These are phyloP conservation scores for Temnothorax ravouxi DNA, from an alignment of 2,888 invertebrate genomes.

Conservation along the genomic window DNA sequence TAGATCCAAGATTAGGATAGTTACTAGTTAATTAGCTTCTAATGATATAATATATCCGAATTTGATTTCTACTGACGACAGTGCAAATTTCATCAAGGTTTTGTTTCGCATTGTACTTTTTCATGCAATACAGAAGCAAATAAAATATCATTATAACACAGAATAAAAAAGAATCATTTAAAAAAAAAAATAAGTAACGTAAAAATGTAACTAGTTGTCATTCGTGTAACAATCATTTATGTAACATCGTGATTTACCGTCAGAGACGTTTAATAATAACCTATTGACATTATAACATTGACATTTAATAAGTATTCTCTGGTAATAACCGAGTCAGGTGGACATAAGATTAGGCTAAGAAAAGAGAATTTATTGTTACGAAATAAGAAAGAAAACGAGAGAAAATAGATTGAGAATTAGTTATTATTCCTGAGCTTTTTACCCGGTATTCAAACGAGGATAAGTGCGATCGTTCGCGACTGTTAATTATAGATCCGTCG, in stretches of 20 bases:
- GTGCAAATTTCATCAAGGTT: not conserved
- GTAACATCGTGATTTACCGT: not conserved
- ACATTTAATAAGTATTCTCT: not conserved
- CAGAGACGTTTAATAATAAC: not conserved
- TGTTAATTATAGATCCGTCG: constrained; percentile 42
- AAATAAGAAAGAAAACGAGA: not conserved
- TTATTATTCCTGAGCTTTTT: not conserved
- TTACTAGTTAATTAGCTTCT: not conserved
- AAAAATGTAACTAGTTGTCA: no score
- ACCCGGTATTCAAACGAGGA: not conserved
- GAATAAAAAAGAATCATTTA: no score
- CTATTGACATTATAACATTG: not conserved
- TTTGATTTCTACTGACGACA: no score
- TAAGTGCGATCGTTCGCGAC: constrained; percentile 10
- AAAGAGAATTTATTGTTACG: not conserved
- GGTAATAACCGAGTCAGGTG: not conserved
- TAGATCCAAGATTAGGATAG: not conserved
- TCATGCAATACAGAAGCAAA: not conserved
- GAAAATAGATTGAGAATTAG: constrained; percentile 10
- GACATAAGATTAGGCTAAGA: not conserved
- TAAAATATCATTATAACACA: not conserved
- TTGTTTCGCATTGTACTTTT: not conserved
- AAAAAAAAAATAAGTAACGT: no score
- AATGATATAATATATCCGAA: no score
- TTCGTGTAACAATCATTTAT: not conserved